Percentiles rank a stretch among this genome's conserved stretches.
These are phyloP conservation scores for Etia nguti DNA, from an alignment of 2,113 vertebrate species.

Conservation along the genomic window DNA sequence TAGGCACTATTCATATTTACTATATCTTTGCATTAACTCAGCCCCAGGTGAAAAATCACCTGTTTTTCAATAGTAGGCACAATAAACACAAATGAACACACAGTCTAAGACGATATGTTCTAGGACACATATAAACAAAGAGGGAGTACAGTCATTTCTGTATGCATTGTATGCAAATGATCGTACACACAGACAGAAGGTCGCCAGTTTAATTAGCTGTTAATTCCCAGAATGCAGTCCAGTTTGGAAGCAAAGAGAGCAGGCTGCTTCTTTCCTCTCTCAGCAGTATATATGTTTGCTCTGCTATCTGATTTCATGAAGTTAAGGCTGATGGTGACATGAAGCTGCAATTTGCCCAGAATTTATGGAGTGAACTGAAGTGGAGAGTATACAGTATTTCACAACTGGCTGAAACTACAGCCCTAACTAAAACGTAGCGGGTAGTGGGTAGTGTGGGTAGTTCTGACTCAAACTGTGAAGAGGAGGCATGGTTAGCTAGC, in stretches of 20 bases:
- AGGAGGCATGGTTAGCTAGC: no score
- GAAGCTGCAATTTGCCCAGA: neutral
- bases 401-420: neutral
- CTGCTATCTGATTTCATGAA: neutral
- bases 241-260: neutral
- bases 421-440: neutral
- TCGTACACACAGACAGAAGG: slow-evolving; percentile 17
- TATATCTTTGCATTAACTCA: neutral
- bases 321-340: neutral
- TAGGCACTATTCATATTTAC: neutral
- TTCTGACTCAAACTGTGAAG: no score
- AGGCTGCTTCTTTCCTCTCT: neutral
- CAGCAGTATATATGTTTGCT: neutral
- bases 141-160: neutral
- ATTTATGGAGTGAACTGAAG: neutral
- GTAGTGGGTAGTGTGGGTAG: no score
- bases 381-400: neutral
- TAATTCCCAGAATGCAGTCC: neutral
- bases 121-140: neutral
- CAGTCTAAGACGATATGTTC: neutral
- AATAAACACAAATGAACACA: neutral
- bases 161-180: neutral
- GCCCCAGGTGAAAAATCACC: neutral
- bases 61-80: neutral
- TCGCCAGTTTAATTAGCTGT: slow-evolving; percentile 7